Evolutionary conservation across 2,888 invertebrate species (phyloP).

Genomic region (Sarcophaga subvicina): DNA sequence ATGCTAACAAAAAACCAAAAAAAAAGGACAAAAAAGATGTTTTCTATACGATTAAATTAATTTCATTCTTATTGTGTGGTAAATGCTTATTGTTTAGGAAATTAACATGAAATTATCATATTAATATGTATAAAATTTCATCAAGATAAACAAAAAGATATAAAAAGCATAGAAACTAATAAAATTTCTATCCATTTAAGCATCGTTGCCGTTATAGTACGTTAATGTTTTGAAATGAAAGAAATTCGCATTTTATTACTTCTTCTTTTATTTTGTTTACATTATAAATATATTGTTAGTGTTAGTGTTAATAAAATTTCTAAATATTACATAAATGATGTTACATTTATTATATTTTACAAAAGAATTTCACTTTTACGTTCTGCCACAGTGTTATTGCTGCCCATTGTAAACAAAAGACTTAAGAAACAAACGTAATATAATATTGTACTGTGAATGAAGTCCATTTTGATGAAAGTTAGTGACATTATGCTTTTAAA

Average conservation of each 20-base stretch:
- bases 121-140: conserved; percentile 12
- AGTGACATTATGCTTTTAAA: no score
- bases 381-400: not conserved
- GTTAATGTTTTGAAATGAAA: not conserved
- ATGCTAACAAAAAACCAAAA: no score
- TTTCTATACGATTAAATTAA: conserved; percentile 1
- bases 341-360: no score
- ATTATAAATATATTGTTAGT: not conserved
- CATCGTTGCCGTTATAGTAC: not conserved
- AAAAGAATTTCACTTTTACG: conserved; percentile 54
- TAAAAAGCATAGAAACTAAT: not conserved
- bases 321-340: conserved; percentile 14
- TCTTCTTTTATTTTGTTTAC: not conserved
- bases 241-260: not conserved
- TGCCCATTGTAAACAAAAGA: conserved; percentile 69
- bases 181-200: not conserved
- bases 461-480: not conserved
- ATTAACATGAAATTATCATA: conserved; percentile 24
- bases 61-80: not conserved
- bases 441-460: conserved; percentile 5
- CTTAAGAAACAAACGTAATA: conserved; percentile 68
- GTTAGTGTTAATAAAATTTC: not conserved
- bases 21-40: no score
- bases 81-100: not conserved
- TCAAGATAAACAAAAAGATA: not conserved